phyloP scores from a whole-genome alignment of 2,797 vertebrate genomes.

The Cossypha niveicapilla region DNA sequence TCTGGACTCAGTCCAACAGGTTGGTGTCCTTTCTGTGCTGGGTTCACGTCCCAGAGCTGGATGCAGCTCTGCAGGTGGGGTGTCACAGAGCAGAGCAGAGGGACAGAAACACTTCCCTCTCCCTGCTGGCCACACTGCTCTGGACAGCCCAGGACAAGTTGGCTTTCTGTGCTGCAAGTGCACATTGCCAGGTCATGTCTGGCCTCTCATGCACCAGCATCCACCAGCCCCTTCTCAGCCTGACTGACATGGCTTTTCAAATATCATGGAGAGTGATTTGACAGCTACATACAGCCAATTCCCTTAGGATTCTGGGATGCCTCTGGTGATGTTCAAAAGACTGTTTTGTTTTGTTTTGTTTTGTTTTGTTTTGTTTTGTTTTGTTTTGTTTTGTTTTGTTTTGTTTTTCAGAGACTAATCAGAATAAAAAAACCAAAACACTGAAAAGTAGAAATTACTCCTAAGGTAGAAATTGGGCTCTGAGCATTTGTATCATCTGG shows the following conservation, averaged over 20 bases:
- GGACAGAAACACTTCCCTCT: fast-evolving
- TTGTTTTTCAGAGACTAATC: neutral
- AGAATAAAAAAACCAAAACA: neutral
- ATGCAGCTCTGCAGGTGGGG: neutral
- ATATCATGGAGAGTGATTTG: neutral
- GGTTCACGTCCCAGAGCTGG: neutral
- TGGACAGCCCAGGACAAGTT: neutral
- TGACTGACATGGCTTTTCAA: neutral
- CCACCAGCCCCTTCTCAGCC: neutral
- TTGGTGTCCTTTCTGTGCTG: fast-evolving
- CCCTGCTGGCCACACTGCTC: fast-evolving
- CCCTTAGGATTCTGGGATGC: no score
- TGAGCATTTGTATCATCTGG: neutral
- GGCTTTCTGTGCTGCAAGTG: neutral
- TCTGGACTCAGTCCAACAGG: neutral
- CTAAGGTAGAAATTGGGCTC: neutral
- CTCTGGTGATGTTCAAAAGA: fast-evolving
- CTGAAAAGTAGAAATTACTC: neutral
- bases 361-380: neutral
- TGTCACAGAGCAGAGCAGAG: neutral
- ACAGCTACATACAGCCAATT: neutral
- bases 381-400: neutral
- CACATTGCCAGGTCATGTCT: fast-evolving
- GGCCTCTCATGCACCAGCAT: neutral
- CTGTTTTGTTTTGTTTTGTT: neutral